Base-by-base conservation (phyloP, 1,140 invertebrate species). In the Potamilus streckersoni region DNA sequence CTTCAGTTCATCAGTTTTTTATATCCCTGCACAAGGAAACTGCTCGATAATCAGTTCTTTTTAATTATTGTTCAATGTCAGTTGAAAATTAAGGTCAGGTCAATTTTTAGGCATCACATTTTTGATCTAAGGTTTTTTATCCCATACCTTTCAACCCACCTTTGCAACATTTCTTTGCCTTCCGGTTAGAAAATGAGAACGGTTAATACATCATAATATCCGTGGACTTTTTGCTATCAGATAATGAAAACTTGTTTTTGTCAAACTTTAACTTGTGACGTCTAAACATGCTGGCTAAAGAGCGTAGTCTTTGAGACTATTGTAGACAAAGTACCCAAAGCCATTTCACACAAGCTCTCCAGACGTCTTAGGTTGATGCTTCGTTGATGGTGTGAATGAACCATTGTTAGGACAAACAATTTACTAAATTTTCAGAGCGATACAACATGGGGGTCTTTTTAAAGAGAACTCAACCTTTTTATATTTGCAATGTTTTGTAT, bases 1-100 rank as follows among this genome's bases (percentile, higher is more conserved):
- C 74, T 65, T 75, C 68, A 58, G 74, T 60, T 23, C 66, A 75
- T 67, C 74, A 75, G 11, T 69, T 19, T 64, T 68, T 55, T 3
- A 75, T 64, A 63, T 67, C n/a, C n/a, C 27, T 64, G 58, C 74
- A 75, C n/a, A 75, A 70, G 16, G 62, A 13, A n/a, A 62, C 68
- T 65, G 69, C 74, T 5, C 1, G 11, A 12, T 14, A 13, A 38
- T 75, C 23, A 20, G 27, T 70, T 70, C 58, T 58, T 15, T 58
- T 17, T 64, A 67, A 75, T 64, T 31, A n/a, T 57, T 20, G 17
- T 57, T 75, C 67, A 55, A 75, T 68, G 20, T 2, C 17, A 17
- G 20, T 31, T 23, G 5, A 23, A 14, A 17, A 0, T 66, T 0
- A 66, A 3, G 5, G 64, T 31, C 20, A 31, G 5, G 2, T 20